Base-by-base conservation (phyloP, 2,113 vertebrate genomes). In the Leiothrix lutea region DNA sequence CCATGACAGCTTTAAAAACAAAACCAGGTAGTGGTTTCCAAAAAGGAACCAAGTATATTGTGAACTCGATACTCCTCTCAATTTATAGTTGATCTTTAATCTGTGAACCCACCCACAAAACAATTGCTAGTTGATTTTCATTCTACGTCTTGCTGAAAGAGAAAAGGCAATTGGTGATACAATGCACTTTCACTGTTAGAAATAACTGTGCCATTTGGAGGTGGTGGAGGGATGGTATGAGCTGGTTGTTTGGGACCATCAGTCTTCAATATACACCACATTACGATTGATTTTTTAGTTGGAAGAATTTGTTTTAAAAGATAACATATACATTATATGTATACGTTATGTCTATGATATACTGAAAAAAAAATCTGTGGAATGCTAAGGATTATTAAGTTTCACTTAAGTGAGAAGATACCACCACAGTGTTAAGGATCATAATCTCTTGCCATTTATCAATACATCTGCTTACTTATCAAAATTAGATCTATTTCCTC, bases 1-100 rank as follows among this genome's bases (percentile, higher is more conserved):
- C 29, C 48, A n/a, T n/a, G 45, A 65, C 91, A 96, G 90, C 90
- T 97, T 95, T 84, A 74, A 93, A 94, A 96, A 86, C 79, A 95
- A 97, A 94, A 95, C 14, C 38, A 88, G 82, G 82, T 84, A 96
- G 57, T 19, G 24, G 14, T 71, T 91, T 94, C 89, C 79, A 88
- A 88, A 95, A 83, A 83, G 51, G 53, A 96, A 61, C 61, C 64
- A 86, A 89, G 28, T 36, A 36, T 73, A 88, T 42, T 67, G 40
- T 66, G 51, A 96, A 97, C 45, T 61, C 36, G 61, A 94, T 93
- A 95, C 67, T 51, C 51, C 20, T 65, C 53, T 88, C 58, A 85
- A 35, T 93, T 88, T 83, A 71, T 24, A 88, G 75, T n/a, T 71
- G n/a, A 91, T 91, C 67, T 58, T 79, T 91, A 88, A 87, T 86